These are phyloP conservation scores for Drosophila seguyi DNA, from an alignment of 1,140 invertebrate genomes.

Conservation along the genomic window DNA sequence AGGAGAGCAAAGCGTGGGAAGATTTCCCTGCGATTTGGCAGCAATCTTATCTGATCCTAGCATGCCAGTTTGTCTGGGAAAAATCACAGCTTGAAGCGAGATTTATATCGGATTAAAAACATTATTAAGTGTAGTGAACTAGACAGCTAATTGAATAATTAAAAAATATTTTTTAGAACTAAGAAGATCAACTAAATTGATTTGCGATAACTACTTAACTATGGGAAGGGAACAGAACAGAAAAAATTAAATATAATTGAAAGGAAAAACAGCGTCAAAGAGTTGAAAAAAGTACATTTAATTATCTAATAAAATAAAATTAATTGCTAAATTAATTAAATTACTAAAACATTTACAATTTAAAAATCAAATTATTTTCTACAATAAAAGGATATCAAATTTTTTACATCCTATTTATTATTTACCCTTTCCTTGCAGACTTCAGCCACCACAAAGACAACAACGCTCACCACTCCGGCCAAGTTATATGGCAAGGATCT, in stretches of 20 bases:
- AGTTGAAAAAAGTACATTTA: too few species aligned
- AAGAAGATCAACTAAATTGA: not conserved
- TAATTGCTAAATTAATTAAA: too few species aligned
- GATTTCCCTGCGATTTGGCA: conserved; percentile 17
- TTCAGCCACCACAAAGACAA: conserved; percentile 92
- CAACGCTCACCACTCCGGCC: conserved; percentile 94
- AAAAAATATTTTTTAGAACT: not conserved
- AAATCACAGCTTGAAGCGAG: not conserved
- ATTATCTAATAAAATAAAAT: too few species aligned
- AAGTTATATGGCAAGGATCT: conserved; percentile 97
- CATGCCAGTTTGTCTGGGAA: not conserved
- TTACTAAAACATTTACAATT: not conserved
- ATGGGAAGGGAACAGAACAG: not conserved
- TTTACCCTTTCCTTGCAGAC: conserved; percentile 87
- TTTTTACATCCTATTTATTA: not conserved
- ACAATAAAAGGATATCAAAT: not conserved
- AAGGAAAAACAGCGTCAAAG: not conserved
- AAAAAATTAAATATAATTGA: not conserved
- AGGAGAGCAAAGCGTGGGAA: conserved; percentile 35
- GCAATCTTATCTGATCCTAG: conserved; percentile 16
- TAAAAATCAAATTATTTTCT: not conserved
- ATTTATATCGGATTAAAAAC: not conserved
- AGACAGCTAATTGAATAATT: not conserved
- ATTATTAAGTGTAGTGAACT: too few species aligned
- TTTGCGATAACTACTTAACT: not conserved